phyloP scores from a whole-genome alignment of 2,888 invertebrate species.

The Andrena flavipes region DNA sequence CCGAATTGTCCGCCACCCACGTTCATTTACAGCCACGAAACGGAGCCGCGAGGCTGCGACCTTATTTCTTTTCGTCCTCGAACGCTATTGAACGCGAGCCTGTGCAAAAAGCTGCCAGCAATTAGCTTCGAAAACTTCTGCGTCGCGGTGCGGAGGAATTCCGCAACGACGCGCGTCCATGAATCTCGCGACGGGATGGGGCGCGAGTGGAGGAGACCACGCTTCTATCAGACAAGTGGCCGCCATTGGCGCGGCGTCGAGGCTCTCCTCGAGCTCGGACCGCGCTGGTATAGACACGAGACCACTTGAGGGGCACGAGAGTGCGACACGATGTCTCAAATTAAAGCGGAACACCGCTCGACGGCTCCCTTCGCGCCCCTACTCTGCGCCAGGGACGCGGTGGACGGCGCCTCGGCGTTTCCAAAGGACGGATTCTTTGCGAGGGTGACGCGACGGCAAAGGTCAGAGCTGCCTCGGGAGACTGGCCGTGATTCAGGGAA shows the following conservation, averaged over 20 bases:
- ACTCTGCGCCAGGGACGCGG: conserved; percentile 12
- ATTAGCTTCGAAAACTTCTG: conserved; percentile 31
- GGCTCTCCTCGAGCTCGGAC: conserved; percentile 51
- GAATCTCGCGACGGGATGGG: conserved; percentile 5
- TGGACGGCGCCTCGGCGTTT: conserved; percentile 32
- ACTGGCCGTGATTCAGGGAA: conserved; percentile 64
- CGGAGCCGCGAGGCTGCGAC: background rate
- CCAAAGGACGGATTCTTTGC: conserved; percentile 46
- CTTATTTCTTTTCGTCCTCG: conserved; percentile 12
- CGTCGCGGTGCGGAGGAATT: conserved; percentile 21
- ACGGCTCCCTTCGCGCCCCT: conserved; percentile 25
- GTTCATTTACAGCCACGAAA: conserved; percentile 17
- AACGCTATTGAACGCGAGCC: background rate
- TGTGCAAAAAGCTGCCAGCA: conserved; percentile 14
- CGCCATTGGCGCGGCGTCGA: conserved; percentile 43
- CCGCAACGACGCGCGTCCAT: background rate
- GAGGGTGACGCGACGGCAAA: conserved; percentile 52
- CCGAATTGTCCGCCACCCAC: background rate
- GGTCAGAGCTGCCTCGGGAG: conserved; percentile 64
- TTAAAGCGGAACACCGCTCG: conserved; percentile 76
- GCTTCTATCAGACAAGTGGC: conserved; percentile 72
- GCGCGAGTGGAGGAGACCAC: conserved; percentile 66
- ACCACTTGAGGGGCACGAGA: conserved; percentile 71
- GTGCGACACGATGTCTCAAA: conserved; percentile 76
- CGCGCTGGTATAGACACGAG: conserved; percentile 60